These are phyloP conservation scores for Molossus molossus DNA, from an alignment of 2,797 vertebrate species.

Conservation along the genomic window DNA sequence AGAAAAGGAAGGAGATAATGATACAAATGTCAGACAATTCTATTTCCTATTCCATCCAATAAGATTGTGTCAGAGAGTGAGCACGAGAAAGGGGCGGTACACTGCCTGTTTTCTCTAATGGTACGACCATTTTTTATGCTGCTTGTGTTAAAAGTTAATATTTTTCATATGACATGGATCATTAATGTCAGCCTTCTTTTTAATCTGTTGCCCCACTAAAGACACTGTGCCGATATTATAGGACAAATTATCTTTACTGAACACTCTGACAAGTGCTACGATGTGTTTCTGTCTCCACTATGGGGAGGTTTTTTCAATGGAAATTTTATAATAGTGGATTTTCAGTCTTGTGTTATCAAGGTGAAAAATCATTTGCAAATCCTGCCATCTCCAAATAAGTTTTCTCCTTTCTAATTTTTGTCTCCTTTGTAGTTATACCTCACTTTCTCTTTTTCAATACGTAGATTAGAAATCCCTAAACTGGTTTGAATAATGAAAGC, in stretches of 20 bases:
- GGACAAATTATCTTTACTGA: neutral
- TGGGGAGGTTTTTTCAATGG: neutral
- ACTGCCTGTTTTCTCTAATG: neutral
- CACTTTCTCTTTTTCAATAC: constrained; percentile 32
- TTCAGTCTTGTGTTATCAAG: neutral
- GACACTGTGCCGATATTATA: neutral
- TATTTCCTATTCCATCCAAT: neutral
- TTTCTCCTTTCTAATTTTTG: constrained; percentile 39
- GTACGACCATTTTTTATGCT: neutral
- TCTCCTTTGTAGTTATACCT: neutral
- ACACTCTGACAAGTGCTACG: neutral
- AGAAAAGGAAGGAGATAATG: neutral
- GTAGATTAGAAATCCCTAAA: constrained; percentile 9
- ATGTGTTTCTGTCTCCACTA: neutral
- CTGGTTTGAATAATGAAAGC: neutral
- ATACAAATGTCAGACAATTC: constrained; percentile 1
- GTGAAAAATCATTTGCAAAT: constrained; percentile 38
- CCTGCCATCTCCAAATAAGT: neutral
- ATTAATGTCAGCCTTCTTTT: neutral
- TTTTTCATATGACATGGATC: neutral
- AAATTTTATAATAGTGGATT: neutral
- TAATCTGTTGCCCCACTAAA: neutral
- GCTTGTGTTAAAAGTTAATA: neutral
- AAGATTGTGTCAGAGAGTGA: neutral
- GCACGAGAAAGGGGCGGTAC: neutral